Base-by-base conservation (phyloP, 2,797 vertebrate genomes). In the Fistularia tabacaria region DNA sequence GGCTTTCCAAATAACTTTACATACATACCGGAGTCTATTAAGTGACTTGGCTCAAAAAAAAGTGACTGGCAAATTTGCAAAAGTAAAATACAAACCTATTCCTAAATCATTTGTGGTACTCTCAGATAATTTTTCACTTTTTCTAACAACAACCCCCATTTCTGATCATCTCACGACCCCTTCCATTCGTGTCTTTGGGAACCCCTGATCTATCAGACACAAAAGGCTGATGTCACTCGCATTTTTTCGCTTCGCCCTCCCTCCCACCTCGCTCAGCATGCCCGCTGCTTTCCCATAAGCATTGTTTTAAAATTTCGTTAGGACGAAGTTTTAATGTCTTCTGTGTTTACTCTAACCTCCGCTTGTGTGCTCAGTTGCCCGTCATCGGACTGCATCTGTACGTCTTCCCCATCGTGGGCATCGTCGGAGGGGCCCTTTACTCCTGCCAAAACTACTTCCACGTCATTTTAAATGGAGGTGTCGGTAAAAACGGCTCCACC, bases 401-500 rank as follows among this genome's bases (percentile, higher is more conserved):
- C 77, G 72, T 62, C 70, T 79, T 98, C 46, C 93, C 92, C 12
- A 87, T 98, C 78, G 51, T 94, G 41, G 93, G 93, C 70, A 94
- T 99, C 78, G 80, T 94, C 8, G 91, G 88, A 6, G 97, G 95
- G 59, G 91, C 90, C 64, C 73, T 95, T 59, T 92, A 91, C 88
- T 97, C 95, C 79, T 94, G 89, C 83, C 92, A 92, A 76, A 95
- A 93, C 91, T 98, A 98, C 85, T 99, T 99, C 85, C 78, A 91
- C 40, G 92, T 97, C 81, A 98, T 99, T 75, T 81, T 98, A 71
- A 93, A 93, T 25, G 96, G 97, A 46, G 97, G 97, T 2, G 92
- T 97, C 42, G 97, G 97, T 61, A 99, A 98, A 83, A 99, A 99
- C 14, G 96, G 96, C 82, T 99, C 97, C 46, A 98, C 97, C 1